These are phyloP conservation scores for Leptocoma aspasia DNA, from an alignment of 2,113 vertebrate genomes.

Conservation along the genomic window DNA sequence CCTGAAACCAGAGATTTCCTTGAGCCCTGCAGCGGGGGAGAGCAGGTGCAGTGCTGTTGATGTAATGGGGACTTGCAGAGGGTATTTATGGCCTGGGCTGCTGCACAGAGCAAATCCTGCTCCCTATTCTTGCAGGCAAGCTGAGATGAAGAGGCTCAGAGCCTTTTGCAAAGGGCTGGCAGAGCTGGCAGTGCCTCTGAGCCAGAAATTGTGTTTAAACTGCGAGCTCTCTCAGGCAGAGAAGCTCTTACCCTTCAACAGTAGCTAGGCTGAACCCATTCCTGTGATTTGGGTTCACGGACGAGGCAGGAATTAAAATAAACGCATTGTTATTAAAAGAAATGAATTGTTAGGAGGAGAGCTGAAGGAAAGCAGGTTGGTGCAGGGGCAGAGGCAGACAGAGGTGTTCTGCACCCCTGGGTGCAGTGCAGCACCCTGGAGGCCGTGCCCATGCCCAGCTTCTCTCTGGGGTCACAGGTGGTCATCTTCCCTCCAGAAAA, in stretches of 20 bases:
- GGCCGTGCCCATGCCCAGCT: accelerated
- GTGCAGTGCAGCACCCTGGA: background rate
- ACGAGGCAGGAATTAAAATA: background rate
- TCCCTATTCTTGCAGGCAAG: background rate
- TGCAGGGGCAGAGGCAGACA: background rate
- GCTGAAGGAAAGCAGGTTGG: background rate
- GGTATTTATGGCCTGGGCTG: slow-evolving; percentile 10
- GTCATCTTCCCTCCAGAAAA: background rate
- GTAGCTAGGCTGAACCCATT: background rate
- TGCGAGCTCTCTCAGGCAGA: background rate
- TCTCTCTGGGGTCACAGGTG: background rate
- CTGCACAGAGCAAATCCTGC: background rate
- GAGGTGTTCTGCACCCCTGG: background rate
- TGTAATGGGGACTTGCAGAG: background rate
- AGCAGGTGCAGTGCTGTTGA: slow-evolving; percentile 46
- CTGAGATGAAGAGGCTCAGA: background rate
- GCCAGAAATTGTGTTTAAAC: background rate
- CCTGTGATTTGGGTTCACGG: background rate
- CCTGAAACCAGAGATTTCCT: slow-evolving; percentile 30
- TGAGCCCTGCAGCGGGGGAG: background rate
- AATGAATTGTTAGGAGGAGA: background rate
- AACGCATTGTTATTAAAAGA: no score
- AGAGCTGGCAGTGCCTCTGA: background rate
- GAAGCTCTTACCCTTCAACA: background rate
- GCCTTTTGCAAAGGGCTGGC: background rate